phyloP scores from a whole-genome alignment of 1,140 invertebrate species.

The Drosophila insularis region DNA sequence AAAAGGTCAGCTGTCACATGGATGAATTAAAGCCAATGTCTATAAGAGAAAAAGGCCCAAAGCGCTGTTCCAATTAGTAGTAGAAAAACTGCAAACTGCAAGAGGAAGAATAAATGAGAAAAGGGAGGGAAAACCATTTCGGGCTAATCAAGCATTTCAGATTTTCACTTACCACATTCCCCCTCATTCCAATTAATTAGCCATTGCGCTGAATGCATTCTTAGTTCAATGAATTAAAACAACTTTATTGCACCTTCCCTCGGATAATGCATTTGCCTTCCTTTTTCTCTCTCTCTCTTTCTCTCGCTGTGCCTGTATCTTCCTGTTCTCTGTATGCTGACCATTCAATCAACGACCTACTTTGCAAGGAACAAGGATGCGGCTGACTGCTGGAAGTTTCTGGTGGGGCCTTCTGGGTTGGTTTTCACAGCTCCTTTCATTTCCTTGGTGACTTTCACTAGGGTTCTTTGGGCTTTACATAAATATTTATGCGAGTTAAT shows the following conservation, averaged over 20 bases:
- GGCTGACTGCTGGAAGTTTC: not conserved
- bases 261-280: not conserved
- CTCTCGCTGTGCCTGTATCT: not conserved
- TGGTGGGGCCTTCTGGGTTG: not conserved
- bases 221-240: slow-evolving; percentile 36
- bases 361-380: slow-evolving; percentile 1
- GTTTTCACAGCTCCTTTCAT: slow-evolving; percentile 30
- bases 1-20: no score
- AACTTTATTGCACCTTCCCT: not conserved
- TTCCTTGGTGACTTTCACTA: slow-evolving; percentile 39
- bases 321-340: not conserved
- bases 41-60: not conserved
- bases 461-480: slow-evolving; percentile 50
- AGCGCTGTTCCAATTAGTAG: not conserved
- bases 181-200: slow-evolving; percentile 43
- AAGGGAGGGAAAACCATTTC: slow-evolving; percentile 15
- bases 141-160: slow-evolving; percentile 31
- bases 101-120: not conserved
- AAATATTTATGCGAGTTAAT: slow-evolving; percentile 79
- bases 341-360: slow-evolving; percentile 18
- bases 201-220: slow-evolving; percentile 29
- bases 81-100: no score
- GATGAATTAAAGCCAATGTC: not conserved
- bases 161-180: slow-evolving; percentile 16
- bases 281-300: not conserved